phyloP scores from a whole-genome alignment of 2,888 invertebrate genomes.

The Lithodes maja region DNA sequence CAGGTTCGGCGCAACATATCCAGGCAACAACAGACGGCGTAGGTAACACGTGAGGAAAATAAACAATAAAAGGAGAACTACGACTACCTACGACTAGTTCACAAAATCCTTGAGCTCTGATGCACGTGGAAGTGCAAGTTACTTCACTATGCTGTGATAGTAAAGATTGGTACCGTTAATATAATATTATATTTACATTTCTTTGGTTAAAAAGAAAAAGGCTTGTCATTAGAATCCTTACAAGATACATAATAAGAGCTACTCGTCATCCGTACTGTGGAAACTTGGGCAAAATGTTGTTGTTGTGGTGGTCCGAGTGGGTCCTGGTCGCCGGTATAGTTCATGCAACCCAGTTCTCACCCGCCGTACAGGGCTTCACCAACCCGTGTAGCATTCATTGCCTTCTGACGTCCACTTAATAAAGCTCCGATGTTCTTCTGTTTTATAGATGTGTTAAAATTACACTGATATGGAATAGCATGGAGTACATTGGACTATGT shows the following conservation, averaged over 20 bases:
- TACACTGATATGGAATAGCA: too few species aligned
- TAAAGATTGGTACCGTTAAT: constrained; percentile 61
- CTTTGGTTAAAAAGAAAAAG: constrained; percentile 66
- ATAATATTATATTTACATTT: constrained; percentile 65
- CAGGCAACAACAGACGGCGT: constrained; percentile 42
- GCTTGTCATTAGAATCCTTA: constrained; percentile 50
- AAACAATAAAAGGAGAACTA: constrained; percentile 43
- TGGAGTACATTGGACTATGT: too few species aligned
- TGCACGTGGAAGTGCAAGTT: constrained; percentile 50
- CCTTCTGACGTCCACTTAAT: too few species aligned
- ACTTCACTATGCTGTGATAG: constrained; percentile 51
- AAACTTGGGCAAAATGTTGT: constrained; percentile 48
- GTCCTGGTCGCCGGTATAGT: neutral
- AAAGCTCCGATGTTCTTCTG: too few species aligned
- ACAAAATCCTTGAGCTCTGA: constrained; percentile 67
- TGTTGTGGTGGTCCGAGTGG: constrained; percentile 26
- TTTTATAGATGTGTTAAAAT: too few species aligned
- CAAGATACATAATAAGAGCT: constrained; percentile 50
- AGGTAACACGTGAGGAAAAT: constrained; percentile 49
- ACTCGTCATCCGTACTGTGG: constrained; percentile 54
- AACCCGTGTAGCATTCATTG: too few species aligned
- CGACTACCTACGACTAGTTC: constrained; percentile 62
- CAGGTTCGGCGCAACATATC: constrained; percentile 8
- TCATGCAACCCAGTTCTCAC: too few species aligned
- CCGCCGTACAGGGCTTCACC: too few species aligned